Evolutionary conservation across 2,888 invertebrate genomes (phyloP).

Genomic region (Hypsopygia costalis): DNA sequence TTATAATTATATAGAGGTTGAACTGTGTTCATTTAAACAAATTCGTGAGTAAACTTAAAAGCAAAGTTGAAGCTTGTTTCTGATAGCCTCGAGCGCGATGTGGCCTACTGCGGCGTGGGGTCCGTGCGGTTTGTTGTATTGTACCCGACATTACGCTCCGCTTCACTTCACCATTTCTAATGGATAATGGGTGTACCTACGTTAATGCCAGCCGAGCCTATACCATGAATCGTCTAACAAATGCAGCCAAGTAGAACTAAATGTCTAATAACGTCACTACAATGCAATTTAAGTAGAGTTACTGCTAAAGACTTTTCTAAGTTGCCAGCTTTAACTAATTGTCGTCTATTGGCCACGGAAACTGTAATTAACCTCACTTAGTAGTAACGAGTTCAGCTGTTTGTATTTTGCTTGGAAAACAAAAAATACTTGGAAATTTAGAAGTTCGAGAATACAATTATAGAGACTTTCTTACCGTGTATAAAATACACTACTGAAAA

Average conservation of each 20-base stretch:
- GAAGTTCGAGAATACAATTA: too few species aligned
- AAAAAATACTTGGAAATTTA: neutral
- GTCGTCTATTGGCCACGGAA: slow-evolving; percentile 8
- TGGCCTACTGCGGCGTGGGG: slow-evolving; percentile 20
- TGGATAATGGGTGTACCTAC: slow-evolving; percentile 14
- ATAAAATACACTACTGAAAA: too few species aligned
- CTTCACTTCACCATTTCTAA: slow-evolving; percentile 5
- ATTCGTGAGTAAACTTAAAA: slow-evolving; percentile 41
- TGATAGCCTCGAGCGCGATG: slow-evolving; percentile 26
- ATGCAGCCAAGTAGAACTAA: slow-evolving; percentile 17
- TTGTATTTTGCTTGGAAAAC: neutral
- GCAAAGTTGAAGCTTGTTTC: slow-evolving; percentile 42
- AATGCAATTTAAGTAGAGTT: slow-evolving; percentile 15
- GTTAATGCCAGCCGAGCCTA: slow-evolving; percentile 2
- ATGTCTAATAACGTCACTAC: slow-evolving; percentile 17
- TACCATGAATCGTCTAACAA: slow-evolving; percentile 15
- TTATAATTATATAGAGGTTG: slow-evolving; percentile 22
- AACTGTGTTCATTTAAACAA: slow-evolving; percentile 32
- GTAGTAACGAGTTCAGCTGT: slow-evolving; percentile 4
- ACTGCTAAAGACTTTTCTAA: slow-evolving; percentile 13
- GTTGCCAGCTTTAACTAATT: slow-evolving; percentile 9
- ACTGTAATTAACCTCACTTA: slow-evolving; percentile 11
- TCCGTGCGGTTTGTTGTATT: slow-evolving; percentile 14
- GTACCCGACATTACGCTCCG: slow-evolving; percentile 1
- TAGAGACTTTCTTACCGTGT: too few species aligned